phyloP scores from a whole-genome alignment of 2,113 vertebrate species.

The Rhipidura dahli region DNA sequence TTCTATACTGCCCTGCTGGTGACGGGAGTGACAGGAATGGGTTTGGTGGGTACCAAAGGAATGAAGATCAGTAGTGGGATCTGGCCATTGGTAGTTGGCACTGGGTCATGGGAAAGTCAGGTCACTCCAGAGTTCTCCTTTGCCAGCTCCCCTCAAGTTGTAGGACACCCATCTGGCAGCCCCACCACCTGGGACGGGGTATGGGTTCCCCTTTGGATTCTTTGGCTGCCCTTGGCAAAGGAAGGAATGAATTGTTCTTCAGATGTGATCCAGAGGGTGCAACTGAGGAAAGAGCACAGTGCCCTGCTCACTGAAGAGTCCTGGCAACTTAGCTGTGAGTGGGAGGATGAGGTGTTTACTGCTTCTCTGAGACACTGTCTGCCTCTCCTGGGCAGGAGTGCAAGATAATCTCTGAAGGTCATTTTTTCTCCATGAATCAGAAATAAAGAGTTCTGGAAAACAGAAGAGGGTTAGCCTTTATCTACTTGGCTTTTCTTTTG shows the following conservation, averaged over 20 bases:
- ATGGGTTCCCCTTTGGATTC: fast-evolving
- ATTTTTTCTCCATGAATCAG: not conserved
- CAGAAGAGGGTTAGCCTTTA: not conserved
- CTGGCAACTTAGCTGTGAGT: not conserved
- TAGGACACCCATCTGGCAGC: not conserved
- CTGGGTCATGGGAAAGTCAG: not conserved
- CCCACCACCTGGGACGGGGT: fast-evolving
- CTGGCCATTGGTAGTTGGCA: not conserved
- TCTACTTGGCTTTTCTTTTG: not conserved
- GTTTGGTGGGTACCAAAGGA: not conserved
- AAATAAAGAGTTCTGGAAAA: not conserved
- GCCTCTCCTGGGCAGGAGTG: not conserved
- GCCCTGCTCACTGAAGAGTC: not conserved
- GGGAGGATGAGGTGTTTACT: not conserved
- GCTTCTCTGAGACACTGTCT: not conserved
- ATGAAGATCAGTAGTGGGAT: not conserved
- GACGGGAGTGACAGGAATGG: not conserved
- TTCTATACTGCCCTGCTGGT: not conserved
- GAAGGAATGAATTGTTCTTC: not conserved
- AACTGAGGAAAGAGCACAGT: not conserved
- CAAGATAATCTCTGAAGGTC: not conserved
- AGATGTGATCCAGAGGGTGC: not conserved
- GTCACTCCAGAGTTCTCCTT: not conserved
- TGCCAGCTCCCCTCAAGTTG: fast-evolving
- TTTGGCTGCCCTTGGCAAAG: not conserved